Base-by-base conservation (phyloP, 1,140 invertebrate species). In the Bombus sibiricus region DNA sequence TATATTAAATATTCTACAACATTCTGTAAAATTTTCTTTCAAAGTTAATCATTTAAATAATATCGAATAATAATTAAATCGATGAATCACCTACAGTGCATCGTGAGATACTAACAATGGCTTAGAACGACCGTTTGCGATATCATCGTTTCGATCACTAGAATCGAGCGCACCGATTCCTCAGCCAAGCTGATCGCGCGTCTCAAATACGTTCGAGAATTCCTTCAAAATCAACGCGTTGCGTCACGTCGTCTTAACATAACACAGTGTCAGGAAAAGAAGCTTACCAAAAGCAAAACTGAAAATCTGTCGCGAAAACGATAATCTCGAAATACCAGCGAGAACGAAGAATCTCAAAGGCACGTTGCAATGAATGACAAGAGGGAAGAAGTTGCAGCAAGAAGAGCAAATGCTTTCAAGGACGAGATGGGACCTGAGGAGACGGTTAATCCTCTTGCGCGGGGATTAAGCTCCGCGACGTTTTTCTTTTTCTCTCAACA, bases 381-480 rank as follows among this genome's bases (percentile, higher is more conserved):
- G 71, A 62, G 43, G 32, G 62, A 43, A 47, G 34, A 72, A 66
- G 37, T 32, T 71, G 41, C 28, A 76, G 77, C 43, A 83, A 41
- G 47, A 80, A 62, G 64, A 81, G 32, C 43, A 57, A 81, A 77
- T 32, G 28, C 66, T 64, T 53, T 78, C 73, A 47, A 87, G 66
- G 59, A 79, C 78, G 85, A 83, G 81, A 78, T 53, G 74, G 69
- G 68, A 77, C 62, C 66, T 68, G 80, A 78, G 80, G 88, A 90
- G 86, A 90, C 88, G 89, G 89, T 90, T 83, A 84, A 90, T 90
- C 86, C 76, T 88, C 41, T 87, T 69, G 79, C 68, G 86, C 71
- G 80, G 78, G 86, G 89, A 90, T 90, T 90, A 90, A 90, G 89
- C 86, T 90, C 83, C 75, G 86, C 77, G 76, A 76, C 47, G 43